Evolutionary conservation across 2,888 invertebrate genomes (phyloP).

Genomic region (Cerastis leucographa): DNA sequence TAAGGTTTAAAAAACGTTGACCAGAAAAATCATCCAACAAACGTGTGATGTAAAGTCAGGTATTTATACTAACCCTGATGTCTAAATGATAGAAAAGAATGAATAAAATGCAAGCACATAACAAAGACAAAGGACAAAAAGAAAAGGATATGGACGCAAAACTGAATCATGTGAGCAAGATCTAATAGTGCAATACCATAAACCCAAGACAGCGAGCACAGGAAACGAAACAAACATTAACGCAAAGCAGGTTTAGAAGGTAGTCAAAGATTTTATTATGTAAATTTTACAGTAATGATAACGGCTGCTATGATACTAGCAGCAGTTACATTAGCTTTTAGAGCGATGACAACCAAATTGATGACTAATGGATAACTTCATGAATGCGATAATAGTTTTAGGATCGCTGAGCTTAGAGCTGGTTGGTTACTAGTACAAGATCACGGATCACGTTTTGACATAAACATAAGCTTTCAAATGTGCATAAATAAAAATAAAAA

Average conservation of each 20-base stretch:
- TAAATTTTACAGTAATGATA: background rate
- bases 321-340: background rate
- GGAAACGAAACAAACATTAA: background rate
- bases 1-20: too few species aligned
- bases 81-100: background rate
- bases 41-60: background rate
- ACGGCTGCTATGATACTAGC: background rate
- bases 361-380: background rate
- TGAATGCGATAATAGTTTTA: background rate
- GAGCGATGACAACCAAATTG: background rate
- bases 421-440: background rate
- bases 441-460: background rate
- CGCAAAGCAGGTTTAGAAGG: background rate
- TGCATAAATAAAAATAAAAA: too few species aligned
- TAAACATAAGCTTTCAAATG: background rate
- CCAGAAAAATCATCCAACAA: background rate
- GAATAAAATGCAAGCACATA: conserved; percentile 10
- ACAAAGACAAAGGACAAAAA: background rate
- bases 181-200: background rate
- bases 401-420: background rate
- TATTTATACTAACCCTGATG: conserved; percentile 29
- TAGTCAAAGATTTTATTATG: background rate
- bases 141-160: background rate
- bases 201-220: background rate
- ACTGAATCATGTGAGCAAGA: background rate